Conservation (phyloP, 2,113 vertebrate genomes). For the Myotis brandtii region DNA sequence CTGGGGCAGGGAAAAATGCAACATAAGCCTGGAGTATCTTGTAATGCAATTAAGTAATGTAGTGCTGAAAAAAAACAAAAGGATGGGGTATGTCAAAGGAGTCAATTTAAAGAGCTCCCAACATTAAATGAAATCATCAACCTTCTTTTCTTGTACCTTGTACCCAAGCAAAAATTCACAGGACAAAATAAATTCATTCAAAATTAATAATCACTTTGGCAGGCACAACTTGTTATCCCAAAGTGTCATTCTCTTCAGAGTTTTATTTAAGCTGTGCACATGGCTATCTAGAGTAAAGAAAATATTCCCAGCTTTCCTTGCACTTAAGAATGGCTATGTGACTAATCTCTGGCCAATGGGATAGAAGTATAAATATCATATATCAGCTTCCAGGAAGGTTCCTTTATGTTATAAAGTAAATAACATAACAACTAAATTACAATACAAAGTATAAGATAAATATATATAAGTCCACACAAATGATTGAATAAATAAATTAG, state of each 20-base stretch:
- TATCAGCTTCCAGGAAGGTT: too few relatives aligned
- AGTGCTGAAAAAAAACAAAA: neutral
- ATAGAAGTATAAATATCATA: too few relatives aligned
- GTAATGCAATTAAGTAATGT: neutral
- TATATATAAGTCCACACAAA: neutral
- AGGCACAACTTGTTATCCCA: neutral
- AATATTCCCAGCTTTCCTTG: neutral
- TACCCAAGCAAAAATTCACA: neutral
- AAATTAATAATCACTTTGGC: neutral
- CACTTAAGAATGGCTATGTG: neutral
- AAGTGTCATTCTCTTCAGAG: neutral
- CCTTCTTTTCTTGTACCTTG: neutral
- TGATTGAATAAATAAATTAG: neutral
- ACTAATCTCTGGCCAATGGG: neutral
- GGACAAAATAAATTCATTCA: neutral
- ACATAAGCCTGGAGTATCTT: too few relatives aligned
- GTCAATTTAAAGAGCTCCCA: neutral
- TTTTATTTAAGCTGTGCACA: neutral
- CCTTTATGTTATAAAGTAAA: neutral
- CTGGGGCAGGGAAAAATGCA: too few relatives aligned
- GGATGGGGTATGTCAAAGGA: neutral
- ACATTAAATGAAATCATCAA: neutral
- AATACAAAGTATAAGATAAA: neutral
- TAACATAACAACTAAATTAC: neutral
- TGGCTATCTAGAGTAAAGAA: neutral